phyloP scores from a whole-genome alignment of 30 jellyfish, hydroid and myxozoan species.

The Chrysaora quinquecirrha region DNA sequence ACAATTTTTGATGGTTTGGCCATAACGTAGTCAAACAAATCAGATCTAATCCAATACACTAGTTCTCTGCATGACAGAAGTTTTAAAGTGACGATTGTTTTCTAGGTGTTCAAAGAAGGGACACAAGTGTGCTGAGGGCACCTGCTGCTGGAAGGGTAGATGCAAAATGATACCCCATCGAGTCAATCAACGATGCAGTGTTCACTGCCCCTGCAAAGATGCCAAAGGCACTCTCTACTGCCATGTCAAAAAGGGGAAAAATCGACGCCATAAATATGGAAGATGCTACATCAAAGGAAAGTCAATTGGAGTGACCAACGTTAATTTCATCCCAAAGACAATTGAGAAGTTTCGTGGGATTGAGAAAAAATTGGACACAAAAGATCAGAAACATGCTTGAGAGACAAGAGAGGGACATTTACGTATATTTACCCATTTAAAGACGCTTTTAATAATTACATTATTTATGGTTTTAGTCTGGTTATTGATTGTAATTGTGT shows the following conservation, averaged over 20 bases:
- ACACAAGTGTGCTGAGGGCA: constrained; percentile 36
- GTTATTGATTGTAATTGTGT: too few species aligned
- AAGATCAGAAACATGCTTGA: constrained; percentile 23
- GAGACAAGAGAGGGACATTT: too few species aligned
- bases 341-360: constrained; percentile 47
- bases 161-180: constrained; percentile 65
- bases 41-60: too few species aligned
- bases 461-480: too few species aligned
- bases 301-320: constrained; percentile 22
- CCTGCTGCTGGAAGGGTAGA: constrained; percentile 78
- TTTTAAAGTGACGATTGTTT: too few species aligned
- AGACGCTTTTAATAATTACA: too few species aligned
- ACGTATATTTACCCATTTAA: too few species aligned
- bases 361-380: constrained; percentile 20
- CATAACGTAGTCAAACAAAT: too few species aligned
- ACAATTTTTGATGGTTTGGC: too few species aligned
- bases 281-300: constrained; percentile 59
- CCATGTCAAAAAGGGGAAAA: constrained; percentile 22
- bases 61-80: too few species aligned
- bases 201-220: constrained; percentile 57
- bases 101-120: constrained; percentile 33
- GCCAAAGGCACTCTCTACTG: constrained; percentile 45
- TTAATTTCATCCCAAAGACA: constrained; percentile 52
- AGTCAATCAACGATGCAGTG: constrained; percentile 65
- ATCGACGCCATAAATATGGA: constrained; percentile 34